Conservation (phyloP, 2,113 vertebrate species). For the Daboia siamensis region DNA sequence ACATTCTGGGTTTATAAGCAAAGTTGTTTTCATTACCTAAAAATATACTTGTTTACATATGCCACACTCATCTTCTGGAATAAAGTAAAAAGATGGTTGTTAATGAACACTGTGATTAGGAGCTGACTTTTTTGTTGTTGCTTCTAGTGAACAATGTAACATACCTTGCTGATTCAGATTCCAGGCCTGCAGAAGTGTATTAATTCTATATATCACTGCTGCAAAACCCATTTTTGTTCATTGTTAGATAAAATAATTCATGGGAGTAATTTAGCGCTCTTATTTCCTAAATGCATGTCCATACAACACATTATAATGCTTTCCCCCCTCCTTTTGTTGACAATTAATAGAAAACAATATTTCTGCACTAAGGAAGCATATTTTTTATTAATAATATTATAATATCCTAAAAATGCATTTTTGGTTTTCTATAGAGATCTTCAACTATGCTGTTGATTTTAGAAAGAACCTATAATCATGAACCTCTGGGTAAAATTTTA, state of each 20-base stretch:
- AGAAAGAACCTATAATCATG: not conserved
- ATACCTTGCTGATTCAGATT: conserved; percentile 41
- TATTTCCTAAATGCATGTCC: conserved; percentile 47
- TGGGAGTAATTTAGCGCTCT: conserved; percentile 41
- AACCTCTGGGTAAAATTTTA: not conserved
- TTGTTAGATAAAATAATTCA: conserved; percentile 48
- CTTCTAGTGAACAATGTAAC: conserved; percentile 39
- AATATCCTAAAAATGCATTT: conserved; percentile 20
- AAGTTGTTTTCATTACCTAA: conserved; percentile 9
- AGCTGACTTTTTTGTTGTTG: conserved; percentile 29
- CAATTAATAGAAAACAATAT: conserved; percentile 46
- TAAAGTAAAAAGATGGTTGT: conserved; percentile 38
- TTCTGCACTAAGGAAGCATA: conserved; percentile 44
- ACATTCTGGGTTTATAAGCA: not conserved
- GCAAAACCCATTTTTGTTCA: conserved; percentile 30
- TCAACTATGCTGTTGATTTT: not conserved
- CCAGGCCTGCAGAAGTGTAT: conserved; percentile 52
- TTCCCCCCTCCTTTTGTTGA: conserved; percentile 30
- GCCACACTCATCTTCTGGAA: conserved; percentile 4
- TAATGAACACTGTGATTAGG: conserved; percentile 44
- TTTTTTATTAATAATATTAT: conserved; percentile 31
- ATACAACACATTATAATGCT: conserved; percentile 15
- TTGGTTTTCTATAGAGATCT: conserved; percentile 23
- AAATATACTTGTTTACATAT: conserved; percentile 33
- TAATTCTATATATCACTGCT: conserved; percentile 60